phyloP scores from a whole-genome alignment of 2,888 invertebrate species.

The Athalia cordata region DNA sequence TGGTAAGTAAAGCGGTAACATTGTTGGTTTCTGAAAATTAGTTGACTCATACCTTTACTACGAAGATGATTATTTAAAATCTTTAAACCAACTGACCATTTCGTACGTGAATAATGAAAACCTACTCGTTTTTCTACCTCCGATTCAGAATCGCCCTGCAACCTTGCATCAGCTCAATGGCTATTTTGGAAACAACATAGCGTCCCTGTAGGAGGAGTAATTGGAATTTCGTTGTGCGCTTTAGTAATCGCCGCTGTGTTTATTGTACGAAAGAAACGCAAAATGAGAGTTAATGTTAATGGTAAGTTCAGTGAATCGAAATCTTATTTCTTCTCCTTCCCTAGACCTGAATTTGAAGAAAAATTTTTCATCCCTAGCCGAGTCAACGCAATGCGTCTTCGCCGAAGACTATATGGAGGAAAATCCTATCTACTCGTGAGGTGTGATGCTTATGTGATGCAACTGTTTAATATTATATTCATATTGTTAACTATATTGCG shows the following conservation, averaged over 20 bases:
- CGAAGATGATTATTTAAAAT: not conserved
- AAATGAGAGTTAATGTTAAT: not conserved
- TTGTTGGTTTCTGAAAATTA: not conserved
- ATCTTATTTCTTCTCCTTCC: too few species aligned
- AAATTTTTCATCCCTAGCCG: too few species aligned
- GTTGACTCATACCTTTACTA: not conserved
- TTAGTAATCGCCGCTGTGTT: not conserved
- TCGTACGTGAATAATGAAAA: not conserved
- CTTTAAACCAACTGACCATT: too few species aligned
- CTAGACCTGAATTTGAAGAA: too few species aligned
- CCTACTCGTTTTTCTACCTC: not conserved
- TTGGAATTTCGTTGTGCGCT: not conserved
- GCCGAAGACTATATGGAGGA: too few species aligned
- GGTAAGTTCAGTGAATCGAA: not conserved
- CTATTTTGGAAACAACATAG: not conserved
- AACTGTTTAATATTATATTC: too few species aligned
- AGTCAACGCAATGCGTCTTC: too few species aligned
- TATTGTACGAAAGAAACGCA: not conserved
- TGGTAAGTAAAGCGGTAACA: not conserved
- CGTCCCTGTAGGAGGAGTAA: not conserved
- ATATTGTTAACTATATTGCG: too few species aligned
- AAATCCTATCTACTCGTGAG: too few species aligned
- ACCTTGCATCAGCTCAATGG: not conserved
- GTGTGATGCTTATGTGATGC: too few species aligned
- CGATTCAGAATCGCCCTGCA: constrained; percentile 1